Conservation (phyloP, 2,113 vertebrate species). For the Serinus canaria region DNA sequence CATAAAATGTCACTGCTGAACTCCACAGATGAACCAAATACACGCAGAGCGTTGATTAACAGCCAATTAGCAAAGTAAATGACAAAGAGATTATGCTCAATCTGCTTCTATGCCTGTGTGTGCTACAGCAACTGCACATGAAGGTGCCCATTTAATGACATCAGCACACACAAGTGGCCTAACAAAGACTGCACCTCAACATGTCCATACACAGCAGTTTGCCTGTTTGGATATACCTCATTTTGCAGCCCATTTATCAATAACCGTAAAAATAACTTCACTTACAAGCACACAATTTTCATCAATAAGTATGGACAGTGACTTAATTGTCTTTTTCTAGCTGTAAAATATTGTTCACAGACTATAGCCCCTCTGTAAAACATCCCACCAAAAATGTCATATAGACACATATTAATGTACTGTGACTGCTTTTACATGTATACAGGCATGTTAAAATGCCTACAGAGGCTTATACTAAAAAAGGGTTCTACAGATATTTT, state of each 20-base stretch:
- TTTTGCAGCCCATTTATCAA: neutral
- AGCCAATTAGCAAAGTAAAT: neutral
- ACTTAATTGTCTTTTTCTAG: neutral
- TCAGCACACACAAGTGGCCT: neutral
- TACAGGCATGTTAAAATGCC: neutral
- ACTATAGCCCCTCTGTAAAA: neutral
- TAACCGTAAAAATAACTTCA: neutral
- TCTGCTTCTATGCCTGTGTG: neutral
- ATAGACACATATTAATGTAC: neutral
- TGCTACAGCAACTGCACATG: neutral
- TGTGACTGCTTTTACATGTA: neutral
- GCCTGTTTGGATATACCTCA: neutral
- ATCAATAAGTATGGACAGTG: neutral
- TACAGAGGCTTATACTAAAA: neutral
- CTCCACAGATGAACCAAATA: neutral
- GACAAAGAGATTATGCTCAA: neutral
- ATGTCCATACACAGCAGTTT: neutral
- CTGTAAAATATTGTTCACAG: neutral
- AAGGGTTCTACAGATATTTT: neutral
- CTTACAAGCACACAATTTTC: neutral
- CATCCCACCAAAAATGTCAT: neutral
- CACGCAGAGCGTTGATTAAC: neutral
- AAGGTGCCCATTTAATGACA: neutral
- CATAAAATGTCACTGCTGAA: conserved; percentile 1
- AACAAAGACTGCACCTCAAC: neutral